These are phyloP conservation scores for Cryptotis parvus DNA, from an alignment of 2,113 vertebrate species.

Conservation along the genomic window DNA sequence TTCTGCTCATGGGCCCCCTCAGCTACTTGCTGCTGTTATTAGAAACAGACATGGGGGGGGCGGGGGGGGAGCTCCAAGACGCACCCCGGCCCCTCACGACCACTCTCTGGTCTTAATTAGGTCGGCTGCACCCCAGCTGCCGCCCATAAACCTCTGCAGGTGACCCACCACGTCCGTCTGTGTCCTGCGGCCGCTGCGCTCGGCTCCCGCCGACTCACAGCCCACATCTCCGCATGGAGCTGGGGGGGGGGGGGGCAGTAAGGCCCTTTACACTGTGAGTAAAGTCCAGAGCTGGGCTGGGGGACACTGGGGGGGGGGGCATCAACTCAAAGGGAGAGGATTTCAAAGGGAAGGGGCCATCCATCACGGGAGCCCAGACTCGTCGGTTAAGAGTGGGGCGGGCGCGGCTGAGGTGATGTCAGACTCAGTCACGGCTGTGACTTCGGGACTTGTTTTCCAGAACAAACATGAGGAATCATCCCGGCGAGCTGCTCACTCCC, in stretches of 20 bases:
- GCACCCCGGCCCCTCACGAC: constrained; percentile 73
- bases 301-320: not conserved
- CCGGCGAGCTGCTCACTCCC: constrained; percentile 28
- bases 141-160: constrained; percentile 71
- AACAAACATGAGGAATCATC: constrained; percentile 48
- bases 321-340: not conserved
- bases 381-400: constrained; percentile 1
- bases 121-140: constrained; percentile 84
- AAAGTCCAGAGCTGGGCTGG: not conserved
- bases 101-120: constrained; percentile 85
- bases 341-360: constrained; percentile 24
- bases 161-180: no score
- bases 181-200: constrained; percentile 77
- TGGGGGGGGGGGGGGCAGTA: no score
- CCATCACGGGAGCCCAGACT: constrained; percentile 12
- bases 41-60: constrained; percentile 85
- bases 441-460: constrained; percentile 68
- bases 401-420: constrained; percentile 43
- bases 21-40: constrained; percentile 88
- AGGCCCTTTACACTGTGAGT: not conserved
- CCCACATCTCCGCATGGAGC: no score
- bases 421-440: constrained; percentile 42
- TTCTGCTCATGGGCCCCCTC: constrained; percentile 83
- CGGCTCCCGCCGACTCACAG: no score
- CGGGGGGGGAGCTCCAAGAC: constrained; percentile 75